These are phyloP conservation scores for Coendou prehensilis DNA, from an alignment of 2,797 vertebrate genomes.

Conservation along the genomic window DNA sequence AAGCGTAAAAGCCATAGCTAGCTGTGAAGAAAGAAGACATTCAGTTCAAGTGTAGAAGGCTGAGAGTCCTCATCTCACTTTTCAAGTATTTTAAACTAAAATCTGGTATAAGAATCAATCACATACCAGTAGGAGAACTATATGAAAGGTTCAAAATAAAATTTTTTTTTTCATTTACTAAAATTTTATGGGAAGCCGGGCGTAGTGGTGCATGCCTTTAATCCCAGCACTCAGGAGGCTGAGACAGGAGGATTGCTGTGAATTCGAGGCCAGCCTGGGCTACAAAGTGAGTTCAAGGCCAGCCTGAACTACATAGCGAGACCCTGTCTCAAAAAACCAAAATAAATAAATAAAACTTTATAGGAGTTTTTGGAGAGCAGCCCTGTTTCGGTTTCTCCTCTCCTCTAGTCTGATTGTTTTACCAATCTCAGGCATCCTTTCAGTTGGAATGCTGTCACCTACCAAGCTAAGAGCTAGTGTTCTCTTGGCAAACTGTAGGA, in stretches of 20 bases:
- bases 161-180: slow-evolving; percentile 19
- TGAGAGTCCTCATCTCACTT: background rate
- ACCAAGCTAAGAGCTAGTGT: background rate
- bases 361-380: slow-evolving; percentile 68
- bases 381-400: background rate
- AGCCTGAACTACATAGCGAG: background rate
- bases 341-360: background rate
- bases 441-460: background rate
- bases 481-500: background rate
- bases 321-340: background rate
- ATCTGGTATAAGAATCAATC: slow-evolving; percentile 10
- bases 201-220: background rate
- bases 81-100: slow-evolving; percentile 13
- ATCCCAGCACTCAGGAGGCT: background rate
- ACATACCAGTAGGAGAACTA: background rate
- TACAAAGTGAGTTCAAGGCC: background rate
- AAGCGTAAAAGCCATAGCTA: background rate
- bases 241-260: background rate
- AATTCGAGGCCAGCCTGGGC: background rate
- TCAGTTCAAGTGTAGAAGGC: background rate
- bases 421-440: background rate
- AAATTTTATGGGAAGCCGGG: background rate
- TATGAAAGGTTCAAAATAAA: slow-evolving; percentile 1
- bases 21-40: background rate
- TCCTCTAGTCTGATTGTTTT: background rate